phyloP scores from a whole-genome alignment of 2,888 invertebrate genomes.

The Drosophila eohydei region DNA sequence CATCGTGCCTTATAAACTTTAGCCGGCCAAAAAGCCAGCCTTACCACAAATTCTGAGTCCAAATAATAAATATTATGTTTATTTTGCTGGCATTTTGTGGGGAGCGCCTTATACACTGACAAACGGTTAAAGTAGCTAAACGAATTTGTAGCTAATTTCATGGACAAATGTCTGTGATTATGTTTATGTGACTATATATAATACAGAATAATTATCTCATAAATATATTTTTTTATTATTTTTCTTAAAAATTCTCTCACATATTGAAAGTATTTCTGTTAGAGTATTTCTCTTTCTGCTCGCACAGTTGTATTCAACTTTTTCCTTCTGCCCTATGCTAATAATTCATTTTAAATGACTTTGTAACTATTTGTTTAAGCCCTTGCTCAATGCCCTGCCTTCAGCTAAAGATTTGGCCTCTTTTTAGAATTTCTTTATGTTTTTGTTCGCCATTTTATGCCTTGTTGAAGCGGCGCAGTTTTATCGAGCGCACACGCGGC shows the following conservation, averaged over 20 bases:
- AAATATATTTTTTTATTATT: too few species aligned
- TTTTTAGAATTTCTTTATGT: constrained; percentile 26
- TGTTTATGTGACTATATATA: too few species aligned
- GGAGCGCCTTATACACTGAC: constrained; percentile 10
- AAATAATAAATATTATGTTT: constrained; percentile 49
- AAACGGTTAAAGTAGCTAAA: constrained; percentile 3
- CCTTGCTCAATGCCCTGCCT: constrained; percentile 8
- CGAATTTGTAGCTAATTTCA: neutral
- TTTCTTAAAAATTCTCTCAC: neutral
- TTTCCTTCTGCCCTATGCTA: constrained; percentile 14
- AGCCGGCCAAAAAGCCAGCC: constrained; percentile 14
- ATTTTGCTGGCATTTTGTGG: constrained; percentile 13
- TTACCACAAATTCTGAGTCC: constrained; percentile 19
- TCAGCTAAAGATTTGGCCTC: constrained; percentile 3
- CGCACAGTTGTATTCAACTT: neutral
- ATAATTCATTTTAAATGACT: constrained; percentile 66
- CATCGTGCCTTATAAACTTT: constrained; percentile 22
- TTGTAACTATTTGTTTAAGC: constrained; percentile 59
- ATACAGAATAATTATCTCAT: too few species aligned
- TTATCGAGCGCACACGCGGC: constrained; percentile 38
- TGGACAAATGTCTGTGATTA: too few species aligned
- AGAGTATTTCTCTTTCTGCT: neutral
- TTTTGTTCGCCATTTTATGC: constrained; percentile 16
- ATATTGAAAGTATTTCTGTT: neutral
- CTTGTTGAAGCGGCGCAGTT: constrained; percentile 8